Percentiles rank a stretch among this genome's conserved stretches.
Evolutionary conservation across 2,113 vertebrate species (phyloP).

Genomic region (Chloroceryle aenea): DNA sequence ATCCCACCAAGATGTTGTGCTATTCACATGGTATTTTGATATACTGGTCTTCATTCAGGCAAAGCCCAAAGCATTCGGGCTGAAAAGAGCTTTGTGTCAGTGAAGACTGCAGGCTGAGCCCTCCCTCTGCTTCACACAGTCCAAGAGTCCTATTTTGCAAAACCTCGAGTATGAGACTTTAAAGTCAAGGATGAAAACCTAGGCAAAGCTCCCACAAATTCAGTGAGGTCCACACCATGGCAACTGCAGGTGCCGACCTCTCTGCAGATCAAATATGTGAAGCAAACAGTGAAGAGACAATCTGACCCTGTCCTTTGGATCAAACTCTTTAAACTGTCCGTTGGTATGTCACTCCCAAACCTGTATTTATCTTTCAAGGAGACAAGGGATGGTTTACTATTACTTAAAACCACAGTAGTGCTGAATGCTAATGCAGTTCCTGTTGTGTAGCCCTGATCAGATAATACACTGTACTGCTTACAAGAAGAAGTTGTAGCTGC

Average conservation of each 20-base stretch:
- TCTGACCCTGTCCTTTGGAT: neutral
- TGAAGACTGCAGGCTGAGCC: neutral
- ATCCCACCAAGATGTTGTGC: neutral
- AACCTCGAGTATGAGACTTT: neutral
- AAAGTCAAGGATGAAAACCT: neutral
- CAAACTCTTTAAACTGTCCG: neutral
- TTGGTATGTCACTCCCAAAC: neutral
- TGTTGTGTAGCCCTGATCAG: conserved; percentile 55
- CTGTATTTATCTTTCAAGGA: neutral
- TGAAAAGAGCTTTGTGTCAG: neutral
- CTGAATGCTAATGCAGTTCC: conserved; percentile 54
- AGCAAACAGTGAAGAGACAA: neutral
- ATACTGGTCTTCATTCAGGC: neutral
- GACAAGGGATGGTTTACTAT: conserved; percentile 4
- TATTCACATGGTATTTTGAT: neutral
- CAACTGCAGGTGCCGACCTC: neutral
- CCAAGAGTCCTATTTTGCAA: neutral
- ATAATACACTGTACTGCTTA: conserved; percentile 26
- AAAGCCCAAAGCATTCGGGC: neutral
- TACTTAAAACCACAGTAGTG: conserved; percentile 43
- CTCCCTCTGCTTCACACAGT: neutral
- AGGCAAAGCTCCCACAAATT: neutral
- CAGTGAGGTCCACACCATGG: fast-evolving
- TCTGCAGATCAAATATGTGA: neutral
- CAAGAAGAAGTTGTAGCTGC: neutral